A percentile compares a stretch with the other conserved stretches of the same genome.
These are phyloP conservation scores for Lynx canadensis DNA, from an alignment of 2,113 vertebrate genomes.

Conservation along the genomic window DNA sequence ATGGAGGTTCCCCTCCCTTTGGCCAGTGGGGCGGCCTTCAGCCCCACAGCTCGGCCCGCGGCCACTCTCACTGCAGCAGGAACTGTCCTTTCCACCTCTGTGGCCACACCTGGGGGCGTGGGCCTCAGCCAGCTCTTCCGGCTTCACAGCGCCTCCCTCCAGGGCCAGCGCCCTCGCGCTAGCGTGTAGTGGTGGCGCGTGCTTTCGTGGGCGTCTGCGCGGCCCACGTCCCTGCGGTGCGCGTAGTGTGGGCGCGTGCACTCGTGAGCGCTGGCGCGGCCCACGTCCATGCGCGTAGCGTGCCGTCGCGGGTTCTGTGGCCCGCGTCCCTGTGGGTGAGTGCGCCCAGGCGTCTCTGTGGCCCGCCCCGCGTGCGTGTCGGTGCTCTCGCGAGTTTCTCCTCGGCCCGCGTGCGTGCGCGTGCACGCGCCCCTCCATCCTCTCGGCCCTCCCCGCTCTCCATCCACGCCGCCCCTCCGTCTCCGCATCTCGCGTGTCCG, in stretches of 20 bases:
- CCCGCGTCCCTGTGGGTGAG: background rate
- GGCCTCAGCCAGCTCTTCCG: accelerated
- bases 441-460: background rate
- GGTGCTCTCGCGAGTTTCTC: background rate
- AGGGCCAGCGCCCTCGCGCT: background rate
- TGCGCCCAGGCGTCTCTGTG: no score
- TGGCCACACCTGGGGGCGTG: background rate
- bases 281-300: background rate
- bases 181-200: no score
- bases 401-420: background rate
- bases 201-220: background rate
- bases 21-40: no score
- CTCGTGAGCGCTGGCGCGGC: no score
- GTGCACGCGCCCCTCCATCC: background rate
- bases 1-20: no score
- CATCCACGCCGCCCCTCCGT: background rate
- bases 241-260: no score
- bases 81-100: background rate
- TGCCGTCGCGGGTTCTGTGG: background rate
- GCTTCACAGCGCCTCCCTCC: background rate
- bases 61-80: no score
- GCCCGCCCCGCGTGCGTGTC: background rate
- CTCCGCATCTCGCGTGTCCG: background rate
- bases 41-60: background rate
- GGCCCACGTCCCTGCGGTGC: no score